A percentile compares a stretch with the other conserved stretches of the same genome.
Evolutionary conservation across 2,113 vertebrate species (phyloP).

Genomic region (Carassius auratus): DNA sequence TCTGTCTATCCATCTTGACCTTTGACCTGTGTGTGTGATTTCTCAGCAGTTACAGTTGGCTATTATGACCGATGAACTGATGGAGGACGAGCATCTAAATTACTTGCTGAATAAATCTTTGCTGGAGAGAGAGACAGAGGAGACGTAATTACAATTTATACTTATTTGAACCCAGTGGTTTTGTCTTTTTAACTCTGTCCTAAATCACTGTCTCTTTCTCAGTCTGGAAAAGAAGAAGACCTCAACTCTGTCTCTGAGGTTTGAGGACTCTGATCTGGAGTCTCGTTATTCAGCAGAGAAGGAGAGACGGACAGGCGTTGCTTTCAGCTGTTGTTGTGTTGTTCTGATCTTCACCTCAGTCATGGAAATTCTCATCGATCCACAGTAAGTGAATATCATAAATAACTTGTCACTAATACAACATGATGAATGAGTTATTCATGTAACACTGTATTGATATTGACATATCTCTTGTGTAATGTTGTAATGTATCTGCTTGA

Average conservation of each 20-base stretch:
- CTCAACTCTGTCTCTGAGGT: constrained; percentile 81
- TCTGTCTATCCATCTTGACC: too few species aligned
- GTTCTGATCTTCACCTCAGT: constrained; percentile 85
- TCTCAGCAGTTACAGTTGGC: too few species aligned
- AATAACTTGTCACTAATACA: background rate
- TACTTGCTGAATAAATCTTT: too few species aligned
- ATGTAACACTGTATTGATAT: background rate
- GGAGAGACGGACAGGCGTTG: constrained; percentile 87
- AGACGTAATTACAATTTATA: background rate
- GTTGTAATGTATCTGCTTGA: background rate
- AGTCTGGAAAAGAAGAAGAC: constrained; percentile 71
- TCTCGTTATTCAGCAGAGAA: constrained; percentile 89
- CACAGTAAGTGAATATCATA: constrained; percentile 74
- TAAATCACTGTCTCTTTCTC: background rate
- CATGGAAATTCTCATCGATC: constrained; percentile 88
- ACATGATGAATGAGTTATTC: background rate
- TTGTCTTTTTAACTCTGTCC: background rate
- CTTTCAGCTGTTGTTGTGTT: constrained; percentile 90
- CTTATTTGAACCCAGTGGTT: background rate
- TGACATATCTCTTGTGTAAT: background rate
- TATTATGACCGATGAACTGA: too few species aligned
- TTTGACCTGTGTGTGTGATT: too few species aligned
- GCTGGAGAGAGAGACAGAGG: too few species aligned
- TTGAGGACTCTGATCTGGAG: constrained; percentile 85
- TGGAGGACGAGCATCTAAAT: too few species aligned